Evolutionary conservation across 1,140 invertebrate species (phyloP), one percentile per base, ranked within the genome.

Genomic region (Oncopodura yosiiana): DNA sequence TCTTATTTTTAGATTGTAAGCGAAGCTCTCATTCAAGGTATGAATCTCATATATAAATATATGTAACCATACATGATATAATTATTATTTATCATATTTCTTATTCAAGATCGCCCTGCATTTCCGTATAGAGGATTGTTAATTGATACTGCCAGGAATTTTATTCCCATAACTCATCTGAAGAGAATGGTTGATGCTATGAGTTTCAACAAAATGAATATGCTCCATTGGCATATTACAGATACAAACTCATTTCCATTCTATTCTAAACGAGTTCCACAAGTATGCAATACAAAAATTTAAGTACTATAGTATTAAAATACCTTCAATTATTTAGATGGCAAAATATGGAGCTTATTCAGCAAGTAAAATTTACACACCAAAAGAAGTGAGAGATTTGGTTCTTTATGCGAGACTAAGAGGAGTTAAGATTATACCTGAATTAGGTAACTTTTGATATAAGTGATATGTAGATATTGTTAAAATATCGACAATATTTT

Each of bases 51-150:
- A n/a, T n/a, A n/a, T n/a, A n/a, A n/a, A n/a, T n/a, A n/a, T n/a
- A n/a, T n/a, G n/a, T n/a, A n/a, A n/a, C n/a, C n/a, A n/a, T n/a
- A n/a, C n/a, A n/a, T n/a, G n/a, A n/a, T n/a, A n/a, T n/a, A n/a
- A n/a, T n/a, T n/a, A n/a, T n/a, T n/a, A n/a, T n/a, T n/a, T n/a
- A n/a, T n/a, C n/a, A n/a, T n/a, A n/a, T n/a, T n/a, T n/a, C n/a
- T n/a, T n/a, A n/a, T n/a, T 0, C 67, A 58, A 0, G 86, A 89
- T 68, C 72, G 70, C n/a, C 86, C 86, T 0, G 76, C 69, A 0
- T 90, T 82, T 68, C 77, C 79, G 0, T 84, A 87, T 69, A 75
- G 87, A 64, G 86, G 86, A 1, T 69, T 90, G 1, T 68, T 86
- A 9, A 65, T 90, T 30, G 64, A 65, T 52, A 65, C 64, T 21